Conservation (phyloP, 2,113 vertebrate genomes). For the Hemiscyllium ocellatum region DNA sequence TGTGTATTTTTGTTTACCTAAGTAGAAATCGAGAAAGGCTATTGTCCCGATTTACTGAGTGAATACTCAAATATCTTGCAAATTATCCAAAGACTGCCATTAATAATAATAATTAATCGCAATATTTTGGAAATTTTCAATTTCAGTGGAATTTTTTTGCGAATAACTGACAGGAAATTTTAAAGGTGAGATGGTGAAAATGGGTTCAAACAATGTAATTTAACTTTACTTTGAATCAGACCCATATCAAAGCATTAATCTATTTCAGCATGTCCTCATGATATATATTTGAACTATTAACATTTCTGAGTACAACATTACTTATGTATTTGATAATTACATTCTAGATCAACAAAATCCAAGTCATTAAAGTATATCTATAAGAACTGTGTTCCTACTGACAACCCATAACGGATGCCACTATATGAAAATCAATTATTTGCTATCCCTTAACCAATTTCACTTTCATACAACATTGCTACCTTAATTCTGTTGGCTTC, state of each 20-base stretch:
- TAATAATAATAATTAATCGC: not conserved
- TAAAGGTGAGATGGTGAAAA: not conserved
- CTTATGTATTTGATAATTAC: not conserved
- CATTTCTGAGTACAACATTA: no score
- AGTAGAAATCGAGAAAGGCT: not conserved
- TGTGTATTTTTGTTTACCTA: no score
- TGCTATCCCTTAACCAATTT: no score
- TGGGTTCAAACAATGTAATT: not conserved
- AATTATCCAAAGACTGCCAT: not conserved
- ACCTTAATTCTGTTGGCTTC: not conserved
- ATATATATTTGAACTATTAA: no score
- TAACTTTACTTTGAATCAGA: not conserved
- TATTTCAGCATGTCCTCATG: no score
- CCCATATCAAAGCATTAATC: not conserved
- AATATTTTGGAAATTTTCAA: not conserved
- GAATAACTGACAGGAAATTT: not conserved
- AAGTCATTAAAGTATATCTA: no score
- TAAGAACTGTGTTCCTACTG: not conserved
- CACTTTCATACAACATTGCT: not conserved
- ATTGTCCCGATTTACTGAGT: not conserved
- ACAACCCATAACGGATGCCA: no score
- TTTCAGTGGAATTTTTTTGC: not conserved
- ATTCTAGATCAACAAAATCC: not conserved
- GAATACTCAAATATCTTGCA: not conserved
- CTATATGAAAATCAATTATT: no score